Conservation (phyloP, 2,797 vertebrate species). For the Chiloscyllium punctatum region DNA sequence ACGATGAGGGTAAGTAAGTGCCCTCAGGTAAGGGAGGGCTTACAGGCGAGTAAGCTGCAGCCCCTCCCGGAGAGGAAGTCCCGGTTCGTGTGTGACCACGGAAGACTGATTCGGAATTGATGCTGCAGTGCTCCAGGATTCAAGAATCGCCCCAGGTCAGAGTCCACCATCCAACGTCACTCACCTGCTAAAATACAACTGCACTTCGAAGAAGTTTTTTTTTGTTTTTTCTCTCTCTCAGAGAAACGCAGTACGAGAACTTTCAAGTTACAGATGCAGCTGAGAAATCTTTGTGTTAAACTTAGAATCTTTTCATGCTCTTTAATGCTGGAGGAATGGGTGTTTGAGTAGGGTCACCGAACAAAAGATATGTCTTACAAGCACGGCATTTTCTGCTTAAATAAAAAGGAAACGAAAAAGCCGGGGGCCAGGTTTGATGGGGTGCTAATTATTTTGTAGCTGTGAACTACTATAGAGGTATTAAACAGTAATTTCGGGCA, state of each 20-base stretch:
- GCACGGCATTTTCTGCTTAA: conserved; percentile 25
- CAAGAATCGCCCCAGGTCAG: background rate
- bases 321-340: conserved; percentile 1
- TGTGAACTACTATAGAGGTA: conserved; percentile 62
- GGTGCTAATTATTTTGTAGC: conserved; percentile 62
- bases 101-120: background rate
- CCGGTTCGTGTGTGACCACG: background rate
- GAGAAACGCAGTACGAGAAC: background rate
- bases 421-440: conserved; percentile 48
- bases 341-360: background rate
- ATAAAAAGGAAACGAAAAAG: conserved; percentile 25
- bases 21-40: background rate
- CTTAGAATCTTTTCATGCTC: conserved; percentile 15
- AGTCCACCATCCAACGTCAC: conserved; percentile 10
- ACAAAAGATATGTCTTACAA: conserved; percentile 37
- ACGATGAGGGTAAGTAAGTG: background rate
- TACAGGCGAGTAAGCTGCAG: background rate
- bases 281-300: conserved; percentile 24
- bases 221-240: too few relatives aligned
- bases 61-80: background rate
- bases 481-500: conserved; percentile 62
- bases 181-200: conserved; percentile 3
- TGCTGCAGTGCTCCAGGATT: conserved; percentile 1
- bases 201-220: background rate
- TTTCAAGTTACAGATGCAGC: background rate